These are phyloP conservation scores for Hydropsyche tenuis DNA, from an alignment of 1,140 invertebrate genomes.

Conservation along the genomic window DNA sequence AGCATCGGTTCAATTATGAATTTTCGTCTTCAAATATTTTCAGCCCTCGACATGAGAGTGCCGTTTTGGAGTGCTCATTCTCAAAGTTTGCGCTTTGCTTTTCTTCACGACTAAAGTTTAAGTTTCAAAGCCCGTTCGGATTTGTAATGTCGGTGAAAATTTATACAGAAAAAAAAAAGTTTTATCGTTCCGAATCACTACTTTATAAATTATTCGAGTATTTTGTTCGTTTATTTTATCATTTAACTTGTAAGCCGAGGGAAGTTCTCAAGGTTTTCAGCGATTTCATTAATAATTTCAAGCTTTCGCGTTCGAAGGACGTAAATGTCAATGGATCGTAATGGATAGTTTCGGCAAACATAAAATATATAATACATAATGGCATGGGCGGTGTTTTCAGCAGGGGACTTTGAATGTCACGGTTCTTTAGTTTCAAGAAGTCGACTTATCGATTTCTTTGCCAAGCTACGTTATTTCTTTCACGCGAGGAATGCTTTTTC, in stretches of 20 bases:
- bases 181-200: no score
- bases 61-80: background rate
- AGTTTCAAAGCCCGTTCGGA: no score
- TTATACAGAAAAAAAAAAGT: no score
- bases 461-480: background rate
- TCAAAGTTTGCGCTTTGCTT: no score
- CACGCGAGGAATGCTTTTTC: conserved; percentile 7
- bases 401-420: conserved; percentile 10
- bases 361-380: background rate
- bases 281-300: no score
- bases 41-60: background rate
- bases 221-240: no score
- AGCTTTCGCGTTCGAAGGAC: no score
- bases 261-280: no score
- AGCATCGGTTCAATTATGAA: conserved; percentile 9
- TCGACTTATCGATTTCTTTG: conserved; percentile 9
- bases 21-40: background rate
- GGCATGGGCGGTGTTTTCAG: background rate
- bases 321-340: conserved; percentile 4
- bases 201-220: no score
- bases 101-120: no score
- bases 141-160: no score
- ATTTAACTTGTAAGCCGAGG: no score
- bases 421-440: background rate
- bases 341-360: background rate